These are phyloP conservation scores for Trichosurus vulpecula DNA, from an alignment of 2,797 vertebrate species.

Conservation along the genomic window DNA sequence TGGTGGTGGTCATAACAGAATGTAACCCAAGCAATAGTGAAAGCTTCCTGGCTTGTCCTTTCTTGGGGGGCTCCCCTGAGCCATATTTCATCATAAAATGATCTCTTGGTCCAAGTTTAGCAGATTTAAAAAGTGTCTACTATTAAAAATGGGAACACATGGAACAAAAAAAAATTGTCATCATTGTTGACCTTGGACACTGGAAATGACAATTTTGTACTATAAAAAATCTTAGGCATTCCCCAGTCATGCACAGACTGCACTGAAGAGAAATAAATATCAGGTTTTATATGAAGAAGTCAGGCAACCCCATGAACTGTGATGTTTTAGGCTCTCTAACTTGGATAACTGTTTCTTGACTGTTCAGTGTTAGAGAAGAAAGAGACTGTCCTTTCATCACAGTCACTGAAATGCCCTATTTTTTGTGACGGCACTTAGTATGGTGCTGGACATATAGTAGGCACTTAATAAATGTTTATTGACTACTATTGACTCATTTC, in stretches of 20 bases:
- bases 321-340: rapidly evolving
- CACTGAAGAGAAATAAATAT: neutral
- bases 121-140: neutral
- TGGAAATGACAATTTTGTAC: neutral
- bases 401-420: neutral
- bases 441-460: neutral
- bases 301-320: no score
- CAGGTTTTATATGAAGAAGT: neutral
- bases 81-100: neutral
- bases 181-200: neutral
- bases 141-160: neutral
- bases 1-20: neutral
- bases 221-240: neutral
- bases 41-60: neutral
- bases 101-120: conserved; percentile 15
- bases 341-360: neutral
- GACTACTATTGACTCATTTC: neutral
- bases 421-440: neutral
- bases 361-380: neutral
- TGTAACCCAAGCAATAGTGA: neutral
- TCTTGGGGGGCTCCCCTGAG: neutral
- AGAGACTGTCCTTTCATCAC: neutral
- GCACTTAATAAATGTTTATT: neutral
- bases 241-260: neutral
- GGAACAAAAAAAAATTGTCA: neutral